These are phyloP conservation scores for Lagopus muta DNA, from an alignment of 2,113 vertebrate genomes.

Conservation along the genomic window DNA sequence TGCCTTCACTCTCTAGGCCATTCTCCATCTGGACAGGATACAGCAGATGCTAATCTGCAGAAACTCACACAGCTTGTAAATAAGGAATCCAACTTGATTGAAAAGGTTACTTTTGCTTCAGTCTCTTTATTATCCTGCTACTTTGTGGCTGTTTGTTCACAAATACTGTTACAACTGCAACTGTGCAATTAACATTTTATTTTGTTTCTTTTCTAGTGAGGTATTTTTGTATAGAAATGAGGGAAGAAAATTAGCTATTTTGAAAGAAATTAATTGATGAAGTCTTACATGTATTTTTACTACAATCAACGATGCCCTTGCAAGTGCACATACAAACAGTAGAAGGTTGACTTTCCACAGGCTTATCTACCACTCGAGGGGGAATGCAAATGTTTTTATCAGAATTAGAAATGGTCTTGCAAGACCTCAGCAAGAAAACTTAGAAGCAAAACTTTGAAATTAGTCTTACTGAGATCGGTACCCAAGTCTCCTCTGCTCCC, in stretches of 20 bases:
- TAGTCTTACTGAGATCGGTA: neutral
- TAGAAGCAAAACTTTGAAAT: neutral
- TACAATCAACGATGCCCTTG: neutral
- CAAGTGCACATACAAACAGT: neutral
- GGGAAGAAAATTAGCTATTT: neutral
- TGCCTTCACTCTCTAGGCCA: slow-evolving; percentile 82
- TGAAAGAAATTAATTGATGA: slow-evolving; percentile 11
- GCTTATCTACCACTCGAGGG: neutral
- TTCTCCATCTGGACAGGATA: slow-evolving; percentile 86
- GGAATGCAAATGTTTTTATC: neutral
- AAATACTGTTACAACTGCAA: neutral
- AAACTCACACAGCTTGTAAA: slow-evolving; percentile 99
- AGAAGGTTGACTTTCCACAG: neutral
- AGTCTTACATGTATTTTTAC: neutral
- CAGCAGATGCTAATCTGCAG: slow-evolving; percentile 95
- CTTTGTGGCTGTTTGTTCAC: slow-evolving; percentile 48
- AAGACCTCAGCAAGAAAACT: neutral
- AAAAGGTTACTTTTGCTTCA: slow-evolving; percentile 90
- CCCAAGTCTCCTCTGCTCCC: neutral
- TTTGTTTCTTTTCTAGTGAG: neutral
- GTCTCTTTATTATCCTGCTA: slow-evolving; percentile 59
- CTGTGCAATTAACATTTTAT: neutral
- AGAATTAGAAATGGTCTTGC: neutral
- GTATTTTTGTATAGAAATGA: neutral
- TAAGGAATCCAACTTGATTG: slow-evolving; percentile 99